Conservation (phyloP, 2,113 vertebrate genomes). For the Ranitomeya imitator region DNA sequence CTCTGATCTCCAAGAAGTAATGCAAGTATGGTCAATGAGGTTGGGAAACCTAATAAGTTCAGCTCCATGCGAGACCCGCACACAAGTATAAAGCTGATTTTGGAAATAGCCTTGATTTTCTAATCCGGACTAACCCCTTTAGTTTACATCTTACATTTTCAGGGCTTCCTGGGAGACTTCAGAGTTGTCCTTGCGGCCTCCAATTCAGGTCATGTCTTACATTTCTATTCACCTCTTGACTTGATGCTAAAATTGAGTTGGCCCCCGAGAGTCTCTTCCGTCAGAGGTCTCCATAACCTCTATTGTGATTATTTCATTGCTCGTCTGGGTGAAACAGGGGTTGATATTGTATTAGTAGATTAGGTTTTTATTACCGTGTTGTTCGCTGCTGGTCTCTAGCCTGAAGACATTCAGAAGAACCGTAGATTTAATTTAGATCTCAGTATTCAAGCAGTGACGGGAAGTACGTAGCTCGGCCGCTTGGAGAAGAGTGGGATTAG, state of each 20-base stretch:
- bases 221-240: neutral
- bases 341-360: constrained; percentile 34
- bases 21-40: too few relatives aligned
- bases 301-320: neutral
- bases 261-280: neutral
- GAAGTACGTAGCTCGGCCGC: neutral
- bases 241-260: neutral
- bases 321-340: neutral
- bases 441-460: neutral
- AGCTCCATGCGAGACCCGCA: neutral
- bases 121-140: neutral
- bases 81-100: neutral
- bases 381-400: neutral
- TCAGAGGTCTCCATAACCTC: neutral
- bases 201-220: neutral
- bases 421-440: constrained; percentile 54
- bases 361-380: constrained; percentile 37
- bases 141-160: neutral
- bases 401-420: constrained; percentile 3
- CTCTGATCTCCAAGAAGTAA: too few relatives aligned
- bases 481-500: neutral
- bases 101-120: neutral
- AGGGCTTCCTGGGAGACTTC: neutral
- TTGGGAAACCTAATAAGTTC: neutral
- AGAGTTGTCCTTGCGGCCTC: neutral